A percentile compares a stretch with the other conserved stretches of the same genome.
phyloP scores from a whole-genome alignment of 2,888 invertebrate species.

The Drosophila neotestacea region DNA sequence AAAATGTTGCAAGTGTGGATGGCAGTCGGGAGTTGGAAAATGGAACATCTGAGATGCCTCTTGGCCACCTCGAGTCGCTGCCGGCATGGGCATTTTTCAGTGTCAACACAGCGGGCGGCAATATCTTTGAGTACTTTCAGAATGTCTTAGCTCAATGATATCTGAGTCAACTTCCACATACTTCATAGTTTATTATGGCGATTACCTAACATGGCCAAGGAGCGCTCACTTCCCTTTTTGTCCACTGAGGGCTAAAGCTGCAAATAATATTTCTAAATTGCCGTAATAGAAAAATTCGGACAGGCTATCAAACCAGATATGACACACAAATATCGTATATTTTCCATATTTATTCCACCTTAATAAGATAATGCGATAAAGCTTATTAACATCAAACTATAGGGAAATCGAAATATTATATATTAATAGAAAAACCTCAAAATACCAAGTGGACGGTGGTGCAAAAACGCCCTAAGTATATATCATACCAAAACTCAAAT shows the following conservation, averaged over 20 bases:
- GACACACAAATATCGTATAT: constrained; percentile 2
- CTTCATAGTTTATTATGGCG: constrained; percentile 63
- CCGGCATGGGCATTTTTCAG: constrained; percentile 67
- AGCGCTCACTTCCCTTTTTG: not conserved
- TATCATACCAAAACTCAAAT: no score
- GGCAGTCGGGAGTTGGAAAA: not conserved
- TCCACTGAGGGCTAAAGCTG: not conserved
- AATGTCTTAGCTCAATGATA: constrained; percentile 45
- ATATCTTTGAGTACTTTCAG: constrained; percentile 60
- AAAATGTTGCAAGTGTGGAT: constrained; percentile 68
- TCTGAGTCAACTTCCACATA: constrained; percentile 58
- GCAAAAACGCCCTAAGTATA: no score
- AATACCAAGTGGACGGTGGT: no score
- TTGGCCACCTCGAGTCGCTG: constrained; percentile 25
- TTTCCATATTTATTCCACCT: no score
- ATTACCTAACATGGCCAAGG: constrained; percentile 57
- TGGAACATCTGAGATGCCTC: constrained; percentile 1
- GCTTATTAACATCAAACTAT: no score
- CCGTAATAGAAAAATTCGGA: not conserved
- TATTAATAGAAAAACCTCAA: no score
- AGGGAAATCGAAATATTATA: no score
- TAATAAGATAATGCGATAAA: no score
- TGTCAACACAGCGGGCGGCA: constrained; percentile 78
- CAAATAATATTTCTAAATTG: not conserved
- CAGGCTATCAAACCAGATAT: not conserved